Evolutionary conservation across 2,113 vertebrate species (phyloP), one percentile per base, ranked within the genome.

Genomic region (Ptychochromis oligacanthus): DNA sequence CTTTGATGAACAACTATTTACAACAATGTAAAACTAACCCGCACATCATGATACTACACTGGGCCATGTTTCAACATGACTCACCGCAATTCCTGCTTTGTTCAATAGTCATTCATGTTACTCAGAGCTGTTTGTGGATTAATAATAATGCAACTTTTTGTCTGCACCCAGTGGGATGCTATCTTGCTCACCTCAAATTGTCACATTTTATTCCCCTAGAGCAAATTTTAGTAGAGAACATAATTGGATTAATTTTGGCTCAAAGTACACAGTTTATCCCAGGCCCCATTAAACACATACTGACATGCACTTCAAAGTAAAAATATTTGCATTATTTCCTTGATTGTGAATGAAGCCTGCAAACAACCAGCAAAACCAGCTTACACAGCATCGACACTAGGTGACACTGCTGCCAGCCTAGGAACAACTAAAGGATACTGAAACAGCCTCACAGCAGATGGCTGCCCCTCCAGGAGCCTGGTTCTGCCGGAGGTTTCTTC

Each of bases 1-100:
- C 94, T 94, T 93, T 93, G 94, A 95, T 93, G 90, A 91, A 85
- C 82, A 84, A 91, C 90, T 88, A 87, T 94, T 95, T 91, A 94
- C 93, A 92, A 87, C 89, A 83, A 92, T 83, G 90, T 93, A 91
- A 93, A 94, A 93, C 81, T 38, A 86, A 84, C 65, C 75, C 36
- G 58, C 85, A 89, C 88, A 86, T 91, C 93, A 60, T 2, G 87
- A 90, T 83, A 88, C 62, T 40, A 78, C 40, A 77, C 89, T 54
- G 88, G 80, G 87, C 86, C 7, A 26, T 34, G 49, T 87, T 89
- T 91, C 83, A 75, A 55, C 83, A 61, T 86, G 90, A 93, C 83
- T 89, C 91, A 88, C 75, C 36, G 59, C 6, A 14, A 46, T n/a
- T 20, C 43, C 82, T 26, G 82, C 83, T 91, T 88, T 89, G 74